Percentiles rank a stretch among this genome's conserved stretches.
Conservation (phyloP, 2,113 vertebrate species). For the Ranitomeya imitator region DNA sequence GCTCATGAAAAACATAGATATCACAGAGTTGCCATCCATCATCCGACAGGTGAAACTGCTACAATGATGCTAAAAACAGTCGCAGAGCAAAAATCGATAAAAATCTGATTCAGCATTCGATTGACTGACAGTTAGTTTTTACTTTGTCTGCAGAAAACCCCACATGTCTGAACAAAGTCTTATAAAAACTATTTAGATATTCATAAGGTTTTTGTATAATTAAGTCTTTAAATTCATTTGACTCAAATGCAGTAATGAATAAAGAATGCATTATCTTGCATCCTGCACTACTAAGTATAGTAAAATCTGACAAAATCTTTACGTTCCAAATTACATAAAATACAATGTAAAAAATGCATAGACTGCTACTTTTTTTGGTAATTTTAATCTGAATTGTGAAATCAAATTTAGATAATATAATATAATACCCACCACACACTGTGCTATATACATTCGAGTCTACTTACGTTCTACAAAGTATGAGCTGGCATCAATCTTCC, state of each 20-base stretch:
- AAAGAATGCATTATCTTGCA: background rate
- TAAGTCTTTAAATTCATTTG: background rate
- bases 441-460: background rate
- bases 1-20: too few relatives aligned
- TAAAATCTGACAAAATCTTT: background rate
- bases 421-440: background rate
- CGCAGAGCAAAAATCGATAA: too few relatives aligned
- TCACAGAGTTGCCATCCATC: too few relatives aligned
- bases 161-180: too few relatives aligned
- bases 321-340: too few relatives aligned
- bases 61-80: too few relatives aligned
- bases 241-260: background rate
- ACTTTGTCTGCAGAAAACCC: too few relatives aligned
- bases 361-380: background rate
- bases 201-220: background rate
- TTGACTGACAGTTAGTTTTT: too few relatives aligned
- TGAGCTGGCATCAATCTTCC: slow-evolving; percentile 92
- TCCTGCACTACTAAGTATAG: background rate
- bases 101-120: too few relatives aligned
- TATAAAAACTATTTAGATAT: background rate
- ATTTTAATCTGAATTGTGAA: background rate
- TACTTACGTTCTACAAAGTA: slow-evolving; percentile 91
- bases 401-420: background rate
- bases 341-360: background rate
- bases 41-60: too few relatives aligned